Conservation (phyloP, 2,797 vertebrate species). For the Myotis daubentonii region DNA sequence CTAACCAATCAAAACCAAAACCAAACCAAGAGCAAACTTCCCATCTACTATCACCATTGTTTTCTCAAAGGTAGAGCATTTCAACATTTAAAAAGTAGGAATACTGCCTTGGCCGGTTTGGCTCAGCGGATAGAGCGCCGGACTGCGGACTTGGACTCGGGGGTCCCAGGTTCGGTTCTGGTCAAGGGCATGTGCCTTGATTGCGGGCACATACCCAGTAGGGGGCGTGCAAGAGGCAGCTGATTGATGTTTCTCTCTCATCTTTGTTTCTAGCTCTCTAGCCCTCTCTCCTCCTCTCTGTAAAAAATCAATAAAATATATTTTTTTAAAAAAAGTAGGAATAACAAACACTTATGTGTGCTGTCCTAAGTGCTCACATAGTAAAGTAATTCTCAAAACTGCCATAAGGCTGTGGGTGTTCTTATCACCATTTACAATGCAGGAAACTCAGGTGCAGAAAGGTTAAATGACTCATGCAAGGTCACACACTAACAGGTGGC, state of each 20-base stretch:
- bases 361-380: background rate
- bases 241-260: no score
- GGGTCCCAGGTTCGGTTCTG: no score
- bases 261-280: no score
- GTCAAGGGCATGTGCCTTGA: no score
- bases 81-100: background rate
- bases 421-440: background rate
- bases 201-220: no score
- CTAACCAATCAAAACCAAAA: background rate
- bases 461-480: background rate
- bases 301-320: no score
- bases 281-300: no score
- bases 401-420: background rate
- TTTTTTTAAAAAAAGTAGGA: background rate
- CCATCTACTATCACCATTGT: background rate
- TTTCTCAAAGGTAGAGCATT: background rate
- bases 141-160: no score
- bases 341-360: background rate
- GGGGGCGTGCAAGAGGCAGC: no score
- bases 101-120: background rate
- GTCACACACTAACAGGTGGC: background rate
- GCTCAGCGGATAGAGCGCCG: no score
- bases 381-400: background rate
- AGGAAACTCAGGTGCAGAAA: background rate
- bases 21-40: background rate